A percentile compares a stretch with the other conserved stretches of the same genome.
These are phyloP conservation scores for Gorsachius goisagi DNA, from an alignment of 2,113 vertebrate genomes.

Conservation along the genomic window DNA sequence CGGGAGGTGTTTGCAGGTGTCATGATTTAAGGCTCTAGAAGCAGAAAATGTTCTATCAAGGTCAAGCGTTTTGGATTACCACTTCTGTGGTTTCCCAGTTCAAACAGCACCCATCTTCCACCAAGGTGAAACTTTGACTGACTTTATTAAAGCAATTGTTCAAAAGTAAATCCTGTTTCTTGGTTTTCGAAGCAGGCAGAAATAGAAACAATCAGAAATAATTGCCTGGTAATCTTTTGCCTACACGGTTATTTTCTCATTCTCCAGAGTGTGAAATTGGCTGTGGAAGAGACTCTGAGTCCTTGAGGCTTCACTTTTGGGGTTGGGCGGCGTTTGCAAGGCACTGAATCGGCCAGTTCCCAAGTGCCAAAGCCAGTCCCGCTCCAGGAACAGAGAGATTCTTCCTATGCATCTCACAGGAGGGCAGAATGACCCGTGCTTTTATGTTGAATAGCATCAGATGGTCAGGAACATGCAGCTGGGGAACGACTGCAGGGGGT, in stretches of 20 bases:
- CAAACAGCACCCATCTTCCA: background rate
- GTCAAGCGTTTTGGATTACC: background rate
- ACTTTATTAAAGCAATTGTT: background rate
- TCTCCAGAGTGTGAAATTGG: slow-evolving; percentile 10
- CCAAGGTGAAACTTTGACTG: background rate
- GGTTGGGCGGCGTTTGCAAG: background rate
- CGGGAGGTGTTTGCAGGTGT: background rate
- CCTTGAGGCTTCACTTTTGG: background rate
- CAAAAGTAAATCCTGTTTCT: slow-evolving; percentile 15
- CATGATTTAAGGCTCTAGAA: background rate
- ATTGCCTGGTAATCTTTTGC: background rate
- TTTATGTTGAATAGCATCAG: background rate
- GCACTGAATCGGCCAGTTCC: background rate
- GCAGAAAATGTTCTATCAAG: background rate
- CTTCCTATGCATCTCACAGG: rapidly evolving
- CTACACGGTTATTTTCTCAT: background rate
- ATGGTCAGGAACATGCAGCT: background rate
- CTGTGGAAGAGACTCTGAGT: background rate
- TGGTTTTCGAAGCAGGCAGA: background rate
- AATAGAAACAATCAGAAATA: slow-evolving; percentile 22
- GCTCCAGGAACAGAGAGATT: background rate
- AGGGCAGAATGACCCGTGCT: background rate
- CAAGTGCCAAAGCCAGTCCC: background rate
- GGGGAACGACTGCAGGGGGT: background rate
- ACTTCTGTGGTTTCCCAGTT: background rate